Evolutionary conservation across 2,888 invertebrate genomes (phyloP).

Genomic region (Miltochrista miniata): DNA sequence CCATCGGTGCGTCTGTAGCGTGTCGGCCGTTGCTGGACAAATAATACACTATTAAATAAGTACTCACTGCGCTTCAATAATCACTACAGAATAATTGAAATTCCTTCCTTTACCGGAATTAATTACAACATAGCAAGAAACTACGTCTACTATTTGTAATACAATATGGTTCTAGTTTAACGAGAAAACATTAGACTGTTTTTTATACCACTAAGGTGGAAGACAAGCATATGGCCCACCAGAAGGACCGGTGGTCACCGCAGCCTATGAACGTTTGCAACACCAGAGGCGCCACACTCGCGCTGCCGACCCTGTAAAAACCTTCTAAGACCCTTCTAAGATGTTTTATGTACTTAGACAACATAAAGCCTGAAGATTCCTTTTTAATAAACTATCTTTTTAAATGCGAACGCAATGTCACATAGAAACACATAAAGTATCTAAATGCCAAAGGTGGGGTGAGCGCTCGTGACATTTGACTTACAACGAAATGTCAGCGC

Average conservation of each 20-base stretch:
- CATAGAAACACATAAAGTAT: constrained; percentile 46
- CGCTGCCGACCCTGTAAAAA: no score
- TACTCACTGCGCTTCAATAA: not conserved
- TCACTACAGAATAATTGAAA: not conserved
- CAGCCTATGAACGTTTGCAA: no score
- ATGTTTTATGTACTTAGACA: constrained; percentile 15
- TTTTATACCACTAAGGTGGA: no score
- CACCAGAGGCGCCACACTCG: no score
- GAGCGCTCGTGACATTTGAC: constrained; percentile 81
- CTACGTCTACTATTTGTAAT: not conserved
- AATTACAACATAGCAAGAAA: not conserved
- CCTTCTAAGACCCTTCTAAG: no score
- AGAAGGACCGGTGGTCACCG: no score
- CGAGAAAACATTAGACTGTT: not conserved
- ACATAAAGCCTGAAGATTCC: constrained; percentile 15
- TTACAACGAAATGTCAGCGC: constrained; percentile 77
- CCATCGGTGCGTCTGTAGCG: constrained; percentile 71
- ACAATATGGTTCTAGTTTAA: not conserved
- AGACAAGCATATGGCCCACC: no score
- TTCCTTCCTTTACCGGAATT: not conserved
- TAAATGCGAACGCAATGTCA: constrained; percentile 68
- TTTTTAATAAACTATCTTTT: constrained; percentile 42
- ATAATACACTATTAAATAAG: constrained; percentile 25
- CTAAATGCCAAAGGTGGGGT: constrained; percentile 76
- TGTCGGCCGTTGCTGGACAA: constrained; percentile 70